Evolutionary conservation across 2,113 vertebrate genomes (phyloP).

Genomic region (Himantopus leucocephalus): DNA sequence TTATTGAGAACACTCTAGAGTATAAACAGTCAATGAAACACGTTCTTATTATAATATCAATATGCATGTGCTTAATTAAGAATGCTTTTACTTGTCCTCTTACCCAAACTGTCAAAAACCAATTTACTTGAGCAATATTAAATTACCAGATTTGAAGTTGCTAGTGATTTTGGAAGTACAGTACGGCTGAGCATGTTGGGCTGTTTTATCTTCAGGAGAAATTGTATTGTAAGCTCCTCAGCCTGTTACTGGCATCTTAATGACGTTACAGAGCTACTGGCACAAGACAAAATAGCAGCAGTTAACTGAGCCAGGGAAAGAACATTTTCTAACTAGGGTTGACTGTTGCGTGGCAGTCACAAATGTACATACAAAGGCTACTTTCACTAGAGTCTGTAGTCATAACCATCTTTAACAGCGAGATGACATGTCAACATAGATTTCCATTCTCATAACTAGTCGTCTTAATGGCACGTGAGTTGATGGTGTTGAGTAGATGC

Average conservation of each 20-base stretch:
- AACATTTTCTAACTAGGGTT: background rate
- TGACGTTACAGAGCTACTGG: background rate
- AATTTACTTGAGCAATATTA: background rate
- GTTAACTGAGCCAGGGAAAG: background rate
- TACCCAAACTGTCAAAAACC: background rate
- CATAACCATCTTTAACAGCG: background rate
- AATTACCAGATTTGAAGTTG: background rate
- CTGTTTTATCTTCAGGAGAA: background rate
- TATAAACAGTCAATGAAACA: background rate
- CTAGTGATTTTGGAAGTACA: background rate
- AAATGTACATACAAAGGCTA: background rate
- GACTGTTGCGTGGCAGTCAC: background rate
- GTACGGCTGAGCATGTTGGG: background rate
- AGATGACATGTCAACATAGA: background rate
- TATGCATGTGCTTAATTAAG: background rate
- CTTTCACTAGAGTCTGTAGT: background rate
- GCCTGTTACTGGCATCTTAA: background rate
- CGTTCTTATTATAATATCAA: background rate
- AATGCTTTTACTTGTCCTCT: background rate
- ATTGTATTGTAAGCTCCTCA: background rate
- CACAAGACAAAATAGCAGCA: background rate
- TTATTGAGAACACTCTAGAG: background rate
- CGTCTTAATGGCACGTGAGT: background rate
- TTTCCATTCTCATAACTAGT: background rate
- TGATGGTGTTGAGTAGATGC: background rate